A percentile compares a stretch with the other conserved stretches of the same genome.
Conservation (phyloP, 2,797 vertebrate species). For the Hephaestus fuliginosus region DNA sequence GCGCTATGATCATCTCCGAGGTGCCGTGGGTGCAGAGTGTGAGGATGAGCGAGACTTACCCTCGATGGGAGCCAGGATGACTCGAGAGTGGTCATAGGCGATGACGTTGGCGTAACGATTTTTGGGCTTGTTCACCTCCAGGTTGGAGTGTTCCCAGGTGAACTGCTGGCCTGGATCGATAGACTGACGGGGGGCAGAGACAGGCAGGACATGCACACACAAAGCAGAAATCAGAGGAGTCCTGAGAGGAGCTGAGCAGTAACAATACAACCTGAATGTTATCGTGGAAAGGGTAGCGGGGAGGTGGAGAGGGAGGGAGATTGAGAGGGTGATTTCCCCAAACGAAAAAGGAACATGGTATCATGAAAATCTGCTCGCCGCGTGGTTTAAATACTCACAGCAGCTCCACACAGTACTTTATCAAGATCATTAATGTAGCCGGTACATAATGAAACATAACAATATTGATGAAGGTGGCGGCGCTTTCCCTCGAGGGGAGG, state of each 20-base stretch:
- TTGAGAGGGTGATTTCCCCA: slow-evolving; percentile 48
- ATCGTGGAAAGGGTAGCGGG: slow-evolving; percentile 27
- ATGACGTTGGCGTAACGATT: slow-evolving; percentile 99
- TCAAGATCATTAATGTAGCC: slow-evolving; percentile 65
- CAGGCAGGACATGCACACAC: slow-evolving; percentile 56
- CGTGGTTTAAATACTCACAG: slow-evolving; percentile 60
- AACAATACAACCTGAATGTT: slow-evolving; percentile 45
- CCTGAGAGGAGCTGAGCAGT: slow-evolving; percentile 40
- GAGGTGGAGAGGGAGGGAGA: slow-evolving; percentile 15
- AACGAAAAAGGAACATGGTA: slow-evolving; percentile 35
- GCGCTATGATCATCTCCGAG: slow-evolving; percentile 24
- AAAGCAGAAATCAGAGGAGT: slow-evolving; percentile 62
- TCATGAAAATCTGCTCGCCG: slow-evolving; percentile 61
- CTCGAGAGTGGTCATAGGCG: slow-evolving; percentile 97
- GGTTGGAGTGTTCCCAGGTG: slow-evolving; percentile 99
- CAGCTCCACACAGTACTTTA: slow-evolving; percentile 56
- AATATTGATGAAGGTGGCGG: slow-evolving; percentile 73
- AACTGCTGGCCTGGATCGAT: slow-evolving; percentile 99
- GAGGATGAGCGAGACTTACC: slow-evolving; percentile 82
- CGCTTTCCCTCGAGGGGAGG: slow-evolving; percentile 38
- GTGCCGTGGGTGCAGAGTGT: slow-evolving; percentile 8
- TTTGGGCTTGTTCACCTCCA: slow-evolving; percentile 98
- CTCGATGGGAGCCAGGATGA: slow-evolving; percentile 96
- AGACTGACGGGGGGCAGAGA: slow-evolving; percentile 85
- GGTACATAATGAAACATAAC: slow-evolving; percentile 68